Evolutionary conservation across 2,797 vertebrate genomes (phyloP).

Genomic region (Sebastes kiyomatsui): DNA sequence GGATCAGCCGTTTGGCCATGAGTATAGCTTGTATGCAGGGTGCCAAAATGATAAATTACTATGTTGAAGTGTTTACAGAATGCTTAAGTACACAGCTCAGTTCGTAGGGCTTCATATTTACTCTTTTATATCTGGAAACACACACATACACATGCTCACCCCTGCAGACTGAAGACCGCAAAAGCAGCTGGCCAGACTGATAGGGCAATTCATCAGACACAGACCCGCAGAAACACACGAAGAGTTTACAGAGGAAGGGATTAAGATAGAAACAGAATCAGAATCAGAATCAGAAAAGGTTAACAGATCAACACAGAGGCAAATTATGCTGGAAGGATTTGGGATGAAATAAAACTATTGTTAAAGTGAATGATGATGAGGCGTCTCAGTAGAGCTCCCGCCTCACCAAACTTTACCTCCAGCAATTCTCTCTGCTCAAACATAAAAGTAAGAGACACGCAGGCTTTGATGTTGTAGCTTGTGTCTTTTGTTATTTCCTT

Average conservation of each 20-base stretch:
- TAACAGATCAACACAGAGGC: neutral
- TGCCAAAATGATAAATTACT: slow-evolving; percentile 11
- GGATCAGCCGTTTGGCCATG: neutral
- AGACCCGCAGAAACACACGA: neutral
- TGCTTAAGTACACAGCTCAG: neutral
- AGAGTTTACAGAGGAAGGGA: slow-evolving; percentile 1
- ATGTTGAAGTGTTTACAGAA: neutral
- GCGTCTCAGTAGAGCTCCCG: neutral
- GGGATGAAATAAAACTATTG: slow-evolving; percentile 2
- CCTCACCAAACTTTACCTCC: neutral
- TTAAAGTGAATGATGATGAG: slow-evolving; percentile 20
- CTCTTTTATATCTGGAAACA: slow-evolving; percentile 12
- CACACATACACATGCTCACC: neutral
- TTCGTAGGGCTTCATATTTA: slow-evolving; percentile 1
- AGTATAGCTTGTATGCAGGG: neutral
- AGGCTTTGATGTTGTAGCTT: slow-evolving; percentile 10
- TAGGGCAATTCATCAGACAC: slow-evolving; percentile 43
- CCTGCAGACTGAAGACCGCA: slow-evolving; percentile 36
- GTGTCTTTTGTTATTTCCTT: neutral
- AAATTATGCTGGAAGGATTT: slow-evolving; percentile 9
- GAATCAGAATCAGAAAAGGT: no score
- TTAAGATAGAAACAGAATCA: slow-evolving; percentile 23
- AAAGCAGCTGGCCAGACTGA: slow-evolving; percentile 47
- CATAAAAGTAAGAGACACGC: slow-evolving; percentile 4
- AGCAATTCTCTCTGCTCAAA: slow-evolving; percentile 15